These are phyloP conservation scores for Diprion similis DNA, from an alignment of 1,140 invertebrate species.

Conservation along the genomic window DNA sequence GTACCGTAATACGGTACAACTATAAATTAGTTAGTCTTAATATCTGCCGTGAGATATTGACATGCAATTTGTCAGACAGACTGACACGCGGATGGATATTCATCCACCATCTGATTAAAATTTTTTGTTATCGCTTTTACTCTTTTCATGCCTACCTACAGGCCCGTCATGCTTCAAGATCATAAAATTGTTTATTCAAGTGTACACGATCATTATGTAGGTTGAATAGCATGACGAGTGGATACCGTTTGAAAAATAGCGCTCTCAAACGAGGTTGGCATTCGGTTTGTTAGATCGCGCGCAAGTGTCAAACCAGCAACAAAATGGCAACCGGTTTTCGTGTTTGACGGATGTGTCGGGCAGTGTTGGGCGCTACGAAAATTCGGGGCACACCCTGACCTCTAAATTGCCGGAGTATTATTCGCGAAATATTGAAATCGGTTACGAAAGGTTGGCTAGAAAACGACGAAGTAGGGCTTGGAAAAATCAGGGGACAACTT, in stretches of 20 bases:
- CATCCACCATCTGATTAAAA: too few relatives aligned
- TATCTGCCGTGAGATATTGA: too few relatives aligned
- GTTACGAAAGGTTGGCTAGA: background rate
- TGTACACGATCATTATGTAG: too few relatives aligned
- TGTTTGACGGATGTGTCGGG: conserved; percentile 39
- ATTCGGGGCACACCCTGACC: conserved; percentile 35
- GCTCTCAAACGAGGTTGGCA: background rate
- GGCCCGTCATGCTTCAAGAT: too few relatives aligned
- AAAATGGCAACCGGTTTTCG: conserved; percentile 45
- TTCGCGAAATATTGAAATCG: background rate
- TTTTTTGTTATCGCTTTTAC: too few relatives aligned
- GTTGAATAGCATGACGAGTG: background rate
- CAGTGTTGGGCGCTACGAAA: conserved; percentile 34
- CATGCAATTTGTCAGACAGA: too few relatives aligned
- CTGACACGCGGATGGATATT: too few relatives aligned
- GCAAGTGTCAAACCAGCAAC: conserved; percentile 14
- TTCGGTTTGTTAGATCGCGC: background rate
- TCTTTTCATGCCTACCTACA: too few relatives aligned
- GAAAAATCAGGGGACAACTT: background rate
- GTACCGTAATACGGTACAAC: too few relatives aligned
- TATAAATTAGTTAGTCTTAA: too few relatives aligned
- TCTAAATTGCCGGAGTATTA: conserved; percentile 5
- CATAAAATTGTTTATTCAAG: too few relatives aligned
- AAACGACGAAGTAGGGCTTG: background rate
- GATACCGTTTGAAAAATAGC: background rate